Percentiles rank a stretch among this genome's conserved stretches.
Conservation (phyloP, 2,113 vertebrate genomes). For the Cyprinodon tularosa region DNA sequence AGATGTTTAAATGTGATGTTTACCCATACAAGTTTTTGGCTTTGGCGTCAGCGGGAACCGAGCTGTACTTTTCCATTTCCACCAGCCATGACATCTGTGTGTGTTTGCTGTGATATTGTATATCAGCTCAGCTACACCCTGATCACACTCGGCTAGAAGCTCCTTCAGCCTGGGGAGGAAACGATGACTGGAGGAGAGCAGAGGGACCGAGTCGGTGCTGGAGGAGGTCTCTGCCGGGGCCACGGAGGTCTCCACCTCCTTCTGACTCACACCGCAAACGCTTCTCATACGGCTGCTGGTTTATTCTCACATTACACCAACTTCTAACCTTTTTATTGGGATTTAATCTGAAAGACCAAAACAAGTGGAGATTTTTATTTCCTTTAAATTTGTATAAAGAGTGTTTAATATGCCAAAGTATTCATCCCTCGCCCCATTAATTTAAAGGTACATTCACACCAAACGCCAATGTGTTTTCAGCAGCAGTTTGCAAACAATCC, state of each 20-base stretch:
- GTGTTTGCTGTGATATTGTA: slow-evolving; percentile 42
- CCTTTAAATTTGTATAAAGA: background rate
- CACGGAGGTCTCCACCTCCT: slow-evolving; percentile 39
- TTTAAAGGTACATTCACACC: too few species aligned
- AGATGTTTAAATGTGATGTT: slow-evolving; percentile 50
- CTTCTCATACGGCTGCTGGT: too few species aligned
- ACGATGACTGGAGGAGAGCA: slow-evolving; percentile 18
- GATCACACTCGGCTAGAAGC: slow-evolving; percentile 30
- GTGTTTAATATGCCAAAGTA: background rate
- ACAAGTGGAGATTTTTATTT: background rate
- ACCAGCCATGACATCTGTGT: slow-evolving; percentile 36
- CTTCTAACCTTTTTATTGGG: background rate
- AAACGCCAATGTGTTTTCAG: too few species aligned
- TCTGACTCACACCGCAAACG: slow-evolving; percentile 26
- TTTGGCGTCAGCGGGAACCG: slow-evolving; percentile 53
- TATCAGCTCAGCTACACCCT: slow-evolving; percentile 32
- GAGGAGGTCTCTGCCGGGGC: slow-evolving; percentile 55
- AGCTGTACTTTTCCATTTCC: slow-evolving; percentile 56
- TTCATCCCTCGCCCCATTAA: background rate
- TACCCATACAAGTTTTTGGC: slow-evolving; percentile 47
- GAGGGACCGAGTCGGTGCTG: slow-evolving; percentile 50
- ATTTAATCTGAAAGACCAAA: background rate
- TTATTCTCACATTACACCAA: too few species aligned
- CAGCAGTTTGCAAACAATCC: too few species aligned
- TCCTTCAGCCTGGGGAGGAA: slow-evolving; percentile 1